Percentiles rank a stretch among this genome's conserved stretches.
These are phyloP conservation scores for Cerceris rybyensis DNA, from an alignment of 2,888 invertebrate species.

Conservation along the genomic window DNA sequence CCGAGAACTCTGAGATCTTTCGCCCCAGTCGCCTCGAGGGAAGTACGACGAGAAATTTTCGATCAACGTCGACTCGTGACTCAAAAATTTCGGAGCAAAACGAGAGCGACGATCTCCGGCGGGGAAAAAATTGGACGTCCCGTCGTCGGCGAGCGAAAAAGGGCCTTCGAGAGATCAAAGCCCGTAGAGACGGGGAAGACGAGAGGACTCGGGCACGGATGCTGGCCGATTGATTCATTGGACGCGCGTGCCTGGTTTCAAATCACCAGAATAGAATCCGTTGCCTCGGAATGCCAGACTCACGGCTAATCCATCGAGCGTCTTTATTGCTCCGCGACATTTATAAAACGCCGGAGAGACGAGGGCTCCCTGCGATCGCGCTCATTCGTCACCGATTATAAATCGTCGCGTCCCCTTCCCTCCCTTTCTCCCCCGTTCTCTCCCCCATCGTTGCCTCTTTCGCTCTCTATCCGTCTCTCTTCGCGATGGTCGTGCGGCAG, in stretches of 20 bases:
- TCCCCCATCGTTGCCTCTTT: conserved; percentile 9
- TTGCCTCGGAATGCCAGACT: conserved; percentile 77
- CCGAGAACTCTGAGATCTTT: neutral
- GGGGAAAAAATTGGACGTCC: too few species aligned
- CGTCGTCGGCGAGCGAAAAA: conserved; percentile 10
- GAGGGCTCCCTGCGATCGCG: conserved; percentile 60
- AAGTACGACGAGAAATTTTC: neutral
- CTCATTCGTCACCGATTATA: conserved; percentile 74
- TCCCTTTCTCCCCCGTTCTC: conserved; percentile 10
- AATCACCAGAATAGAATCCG: conserved; percentile 82
- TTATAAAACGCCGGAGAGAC: conserved; percentile 74
- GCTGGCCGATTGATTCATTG: conserved; percentile 81
- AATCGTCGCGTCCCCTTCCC: conserved; percentile 68
- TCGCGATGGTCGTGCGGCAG: neutral
- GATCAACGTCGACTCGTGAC: neutral
- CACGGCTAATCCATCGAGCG: conserved; percentile 80
- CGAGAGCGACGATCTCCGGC: too few species aligned
- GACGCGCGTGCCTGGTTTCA: conserved; percentile 81
- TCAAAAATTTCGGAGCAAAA: neutral
- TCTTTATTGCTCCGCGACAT: conserved; percentile 80
- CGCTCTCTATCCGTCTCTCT: conserved; percentile 8
- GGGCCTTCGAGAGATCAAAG: conserved; percentile 50
- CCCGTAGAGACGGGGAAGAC: conserved; percentile 39
- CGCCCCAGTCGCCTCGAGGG: conserved; percentile 2
- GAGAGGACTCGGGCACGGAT: conserved; percentile 58